Evolutionary conservation across 1,140 invertebrate genomes (phyloP), one percentile per base, ranked within the genome.

Genomic region (Sminthurinus signatus): DNA sequence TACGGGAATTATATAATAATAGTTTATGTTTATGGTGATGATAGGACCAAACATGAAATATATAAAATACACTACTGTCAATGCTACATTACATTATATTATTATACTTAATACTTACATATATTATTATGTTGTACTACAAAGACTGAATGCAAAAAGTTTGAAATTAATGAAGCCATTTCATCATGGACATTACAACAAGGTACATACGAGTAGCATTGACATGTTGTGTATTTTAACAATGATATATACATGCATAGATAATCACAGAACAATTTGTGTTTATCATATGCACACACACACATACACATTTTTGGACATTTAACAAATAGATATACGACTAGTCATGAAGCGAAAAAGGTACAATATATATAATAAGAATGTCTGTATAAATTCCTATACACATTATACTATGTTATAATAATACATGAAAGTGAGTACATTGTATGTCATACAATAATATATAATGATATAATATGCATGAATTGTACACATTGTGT

Each of bases 121-220:
- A 36, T 15, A 36, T 36, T 8, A 36, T 52, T 52, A 2, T 27
- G 23, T 29, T 28, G 25, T 3, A 17, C 14, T 4, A 52, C 8
- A 52, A 3, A 52, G 25, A 10, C 5, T 17, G 17, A 4, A 17
- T 17, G 14, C 14, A 19, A 52, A 52, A 52, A 52, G 50, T 52
- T 52, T 14, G 50, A 52, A 52, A 52, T 27, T 52, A 28, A 52
- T 52, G 50, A 52, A 27, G 50, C 50, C 50, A 25, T 52, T 27
- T 48, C 19, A 48, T 48, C 19, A 48, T 23, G n/a, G 8, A 14
- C 46, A 48, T 48, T n/a, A n/a, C n/a, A n/a, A n/a, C n/a, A n/a
- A n/a, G n/a, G n/a, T n/a, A n/a, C n/a, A n/a, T n/a, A n/a, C n/a
- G n/a, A n/a, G n/a, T n/a, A n/a, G n/a, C n/a, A n/a, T n/a, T n/a